Percentiles rank a stretch among this genome's conserved stretches.
Evolutionary conservation across 2,888 invertebrate genomes (phyloP).

Genomic region (Napeogenes sylphis): DNA sequence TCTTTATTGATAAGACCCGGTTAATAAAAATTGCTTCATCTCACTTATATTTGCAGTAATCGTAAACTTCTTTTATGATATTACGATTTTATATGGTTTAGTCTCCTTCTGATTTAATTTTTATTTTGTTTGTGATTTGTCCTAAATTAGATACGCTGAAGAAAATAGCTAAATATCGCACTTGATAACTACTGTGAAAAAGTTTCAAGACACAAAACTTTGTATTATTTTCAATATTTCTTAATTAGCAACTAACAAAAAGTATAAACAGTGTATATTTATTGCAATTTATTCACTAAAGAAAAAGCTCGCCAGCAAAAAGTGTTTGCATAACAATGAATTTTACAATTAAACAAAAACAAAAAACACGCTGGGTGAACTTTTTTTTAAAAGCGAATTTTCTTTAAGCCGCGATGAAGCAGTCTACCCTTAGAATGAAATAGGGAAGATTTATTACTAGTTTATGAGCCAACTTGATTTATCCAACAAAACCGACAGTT

Average conservation of each 20-base stretch:
- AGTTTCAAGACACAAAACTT: constrained; percentile 4
- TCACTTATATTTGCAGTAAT: too few relatives aligned
- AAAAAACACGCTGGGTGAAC: constrained; percentile 48
- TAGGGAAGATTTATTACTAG: constrained; percentile 59
- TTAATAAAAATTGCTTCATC: too few relatives aligned
- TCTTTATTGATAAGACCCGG: too few relatives aligned
- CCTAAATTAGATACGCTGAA: too few relatives aligned
- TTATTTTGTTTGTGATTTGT: too few relatives aligned
- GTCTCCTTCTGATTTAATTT: too few relatives aligned
- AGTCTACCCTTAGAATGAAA: constrained; percentile 47
- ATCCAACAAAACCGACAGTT: too few relatives aligned
- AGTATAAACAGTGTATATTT: too few relatives aligned
- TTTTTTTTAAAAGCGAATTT: constrained; percentile 47
- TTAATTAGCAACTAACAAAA: constrained; percentile 45
- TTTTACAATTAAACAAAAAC: constrained; percentile 53
- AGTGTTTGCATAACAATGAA: constrained; percentile 21
- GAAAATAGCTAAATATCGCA: too few relatives aligned
- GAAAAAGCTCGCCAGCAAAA: background rate
- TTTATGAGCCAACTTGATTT: constrained; percentile 54
- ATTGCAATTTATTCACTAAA: background rate
- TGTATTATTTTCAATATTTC: constrained; percentile 33
- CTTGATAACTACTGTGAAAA: too few relatives aligned
- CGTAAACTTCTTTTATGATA: too few relatives aligned
- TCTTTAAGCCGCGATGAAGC: constrained; percentile 38
- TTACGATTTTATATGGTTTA: too few relatives aligned